These are phyloP conservation scores for Centropus unirufus DNA, from an alignment of 2,113 vertebrate genomes.

Conservation along the genomic window DNA sequence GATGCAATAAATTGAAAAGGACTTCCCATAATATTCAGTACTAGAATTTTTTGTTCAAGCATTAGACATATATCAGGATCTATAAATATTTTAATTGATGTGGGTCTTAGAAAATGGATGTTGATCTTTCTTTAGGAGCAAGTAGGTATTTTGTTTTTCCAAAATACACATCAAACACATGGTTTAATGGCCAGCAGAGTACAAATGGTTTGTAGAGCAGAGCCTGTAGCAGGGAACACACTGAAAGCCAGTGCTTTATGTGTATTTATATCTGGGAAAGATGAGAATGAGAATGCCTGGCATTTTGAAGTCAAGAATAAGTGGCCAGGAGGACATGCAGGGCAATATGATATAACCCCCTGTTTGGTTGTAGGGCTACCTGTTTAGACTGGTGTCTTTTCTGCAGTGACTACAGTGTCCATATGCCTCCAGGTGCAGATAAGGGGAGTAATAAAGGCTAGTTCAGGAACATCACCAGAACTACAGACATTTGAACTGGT, in stretches of 20 bases:
- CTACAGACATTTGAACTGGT: background rate
- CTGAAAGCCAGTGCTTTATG: background rate
- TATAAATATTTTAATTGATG: background rate
- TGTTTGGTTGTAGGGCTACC: background rate
- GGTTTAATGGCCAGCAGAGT: background rate
- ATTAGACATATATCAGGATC: background rate
- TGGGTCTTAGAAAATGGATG: background rate
- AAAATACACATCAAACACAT: background rate
- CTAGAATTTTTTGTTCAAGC: background rate
- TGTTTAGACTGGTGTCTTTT: background rate
- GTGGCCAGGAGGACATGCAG: background rate
- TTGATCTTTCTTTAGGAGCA: background rate
- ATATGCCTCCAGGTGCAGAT: background rate
- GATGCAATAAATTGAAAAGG: background rate
- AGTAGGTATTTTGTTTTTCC: background rate
- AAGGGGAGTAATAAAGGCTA: background rate
- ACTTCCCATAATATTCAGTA: background rate
- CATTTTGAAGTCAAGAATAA: background rate
- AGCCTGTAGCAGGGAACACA: background rate
- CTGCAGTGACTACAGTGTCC: background rate
- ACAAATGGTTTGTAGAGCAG: background rate
- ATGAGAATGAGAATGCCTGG: accelerated
- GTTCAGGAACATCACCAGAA: background rate
- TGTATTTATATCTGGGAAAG: background rate
- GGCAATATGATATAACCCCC: background rate